Evolutionary conservation across 2,888 invertebrate genomes (phyloP).

Genomic region (Diarsia rubi): DNA sequence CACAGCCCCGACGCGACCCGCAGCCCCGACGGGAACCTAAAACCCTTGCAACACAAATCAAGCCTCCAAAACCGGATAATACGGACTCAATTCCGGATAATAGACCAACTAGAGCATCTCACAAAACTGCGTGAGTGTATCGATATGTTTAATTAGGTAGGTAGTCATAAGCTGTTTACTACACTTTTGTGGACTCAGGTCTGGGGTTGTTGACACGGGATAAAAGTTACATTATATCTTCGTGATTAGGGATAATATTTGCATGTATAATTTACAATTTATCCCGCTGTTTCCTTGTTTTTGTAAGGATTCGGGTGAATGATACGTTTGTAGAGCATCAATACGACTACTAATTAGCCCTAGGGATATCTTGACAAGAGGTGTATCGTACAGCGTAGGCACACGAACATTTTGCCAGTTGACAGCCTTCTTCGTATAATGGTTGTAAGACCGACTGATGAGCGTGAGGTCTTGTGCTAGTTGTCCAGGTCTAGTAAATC

Average conservation of each 20-base stretch:
- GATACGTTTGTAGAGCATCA: background rate
- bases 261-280: background rate
- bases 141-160: constrained; percentile 18
- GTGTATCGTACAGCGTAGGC: background rate
- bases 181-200: constrained; percentile 22
- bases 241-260: constrained; percentile 11
- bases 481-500: background rate
- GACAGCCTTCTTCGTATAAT: background rate
- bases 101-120: constrained; percentile 18
- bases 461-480: background rate
- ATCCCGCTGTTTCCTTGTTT: background rate
- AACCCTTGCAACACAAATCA: background rate
- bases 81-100: constrained; percentile 11
- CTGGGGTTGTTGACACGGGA: constrained; percentile 2
- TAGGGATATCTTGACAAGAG: background rate
- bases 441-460: background rate
- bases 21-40: no score
- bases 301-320: background rate
- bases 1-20: no score
- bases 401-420: background rate
- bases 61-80: constrained; percentile 6
- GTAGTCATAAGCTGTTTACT: constrained; percentile 21
- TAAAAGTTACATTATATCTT: constrained; percentile 20
- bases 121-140: constrained; percentile 1
- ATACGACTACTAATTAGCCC: background rate